These are phyloP conservation scores for Myodes glareolus DNA, from an alignment of 2,113 vertebrate species.

Conservation along the genomic window DNA sequence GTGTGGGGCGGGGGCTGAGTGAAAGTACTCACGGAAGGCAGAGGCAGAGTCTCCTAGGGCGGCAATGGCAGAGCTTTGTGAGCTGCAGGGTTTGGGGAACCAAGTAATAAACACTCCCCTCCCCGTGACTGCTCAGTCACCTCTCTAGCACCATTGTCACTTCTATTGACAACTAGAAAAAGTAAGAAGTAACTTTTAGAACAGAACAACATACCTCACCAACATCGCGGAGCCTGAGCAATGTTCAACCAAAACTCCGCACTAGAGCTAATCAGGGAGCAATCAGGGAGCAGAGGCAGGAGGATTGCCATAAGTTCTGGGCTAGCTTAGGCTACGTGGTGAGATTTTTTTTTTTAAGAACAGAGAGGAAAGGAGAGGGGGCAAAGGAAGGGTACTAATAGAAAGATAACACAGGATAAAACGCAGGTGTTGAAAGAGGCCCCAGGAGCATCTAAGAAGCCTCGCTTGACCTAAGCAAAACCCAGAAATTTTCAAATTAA, in stretches of 20 bases:
- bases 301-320: not conserved
- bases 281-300: not conserved
- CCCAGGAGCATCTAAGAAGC: not conserved
- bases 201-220: not conserved
- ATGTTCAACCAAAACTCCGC: not conserved
- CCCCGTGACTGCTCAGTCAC: not conserved
- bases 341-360: not conserved
- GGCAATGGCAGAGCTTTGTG: not conserved
- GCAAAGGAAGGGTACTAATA: not conserved
- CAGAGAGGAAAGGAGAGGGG: not conserved
- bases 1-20: not conserved
- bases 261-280: not conserved
- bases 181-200: not conserved
- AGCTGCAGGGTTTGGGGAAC: not conserved
- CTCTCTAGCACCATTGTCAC: not conserved
- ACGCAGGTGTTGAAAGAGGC: not conserved
- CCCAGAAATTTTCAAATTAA: not conserved
- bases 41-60: not conserved
- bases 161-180: not conserved
- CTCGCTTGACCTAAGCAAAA: slow-evolving; percentile 30
- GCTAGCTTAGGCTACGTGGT: not conserved
- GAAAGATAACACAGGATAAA: slow-evolving; percentile 36
- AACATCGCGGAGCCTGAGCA: not conserved
- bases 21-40: not conserved
- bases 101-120: not conserved